Evolutionary conservation across 64 coral and sea anemone genomes (phyloP).

Genomic region (Montipora efflorescens): DNA sequence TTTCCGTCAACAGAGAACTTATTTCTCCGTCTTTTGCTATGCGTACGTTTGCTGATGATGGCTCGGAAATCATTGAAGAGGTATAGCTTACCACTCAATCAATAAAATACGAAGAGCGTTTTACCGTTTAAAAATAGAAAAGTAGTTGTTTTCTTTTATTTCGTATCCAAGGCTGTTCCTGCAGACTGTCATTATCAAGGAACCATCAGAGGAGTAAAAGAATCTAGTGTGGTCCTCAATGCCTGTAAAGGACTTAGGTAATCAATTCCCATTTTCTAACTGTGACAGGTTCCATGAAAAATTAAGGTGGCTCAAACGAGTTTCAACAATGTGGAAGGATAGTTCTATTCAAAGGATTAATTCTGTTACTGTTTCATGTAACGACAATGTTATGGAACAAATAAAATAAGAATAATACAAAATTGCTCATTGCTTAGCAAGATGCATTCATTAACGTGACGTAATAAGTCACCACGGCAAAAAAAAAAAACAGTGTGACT

Average conservation of each 20-base stretch:
- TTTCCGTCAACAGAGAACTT: background rate
- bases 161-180: background rate
- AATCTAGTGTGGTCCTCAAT: conserved; percentile 67
- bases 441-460: too few species aligned
- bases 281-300: too few species aligned
- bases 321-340: too few species aligned
- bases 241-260: conserved; percentile 78
- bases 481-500: too few species aligned
- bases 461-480: too few species aligned
- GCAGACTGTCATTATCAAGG: conserved; percentile 84
- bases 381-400: too few species aligned
- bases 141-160: background rate
- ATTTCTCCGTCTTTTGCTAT: conserved; percentile 27
- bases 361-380: too few species aligned
- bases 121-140: background rate
- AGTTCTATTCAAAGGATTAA: too few species aligned
- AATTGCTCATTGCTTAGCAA: too few species aligned
- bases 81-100: background rate
- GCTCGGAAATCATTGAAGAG: conserved; percentile 28
- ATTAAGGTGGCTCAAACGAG: too few species aligned
- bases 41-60: conserved; percentile 27
- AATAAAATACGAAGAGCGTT: background rate
- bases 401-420: too few species aligned
- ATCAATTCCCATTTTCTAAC: too few species aligned
- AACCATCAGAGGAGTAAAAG: conserved; percentile 46